Evolutionary conservation across 2,797 vertebrate species (phyloP), one percentile per base, ranked within the genome.

Genomic region (Phrynocephalus forsythii): DNA sequence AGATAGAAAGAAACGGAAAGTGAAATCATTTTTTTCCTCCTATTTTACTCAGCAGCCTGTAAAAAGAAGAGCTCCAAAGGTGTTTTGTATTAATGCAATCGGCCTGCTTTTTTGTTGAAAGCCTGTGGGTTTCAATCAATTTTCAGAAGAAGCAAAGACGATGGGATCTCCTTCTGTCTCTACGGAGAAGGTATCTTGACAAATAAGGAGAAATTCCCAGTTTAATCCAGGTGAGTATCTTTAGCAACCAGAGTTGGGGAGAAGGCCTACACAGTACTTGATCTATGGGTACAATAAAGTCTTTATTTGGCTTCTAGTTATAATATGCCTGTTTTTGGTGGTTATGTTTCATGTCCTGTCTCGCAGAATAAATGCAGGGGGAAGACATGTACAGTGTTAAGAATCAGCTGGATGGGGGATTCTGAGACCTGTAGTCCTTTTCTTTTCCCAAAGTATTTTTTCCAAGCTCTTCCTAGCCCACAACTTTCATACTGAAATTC

Each of bases 201-300:
- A 22, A 20, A n/a, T 60, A 63, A 72, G 24, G 68, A n/a, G 79
- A 81, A 67, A 33, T 30, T 26, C 10, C 52, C n/a, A 16, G 20
- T 26, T 66, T 48, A 28, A 44, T 16, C 48, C 79, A 82, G 88
- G 88, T 89, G 79, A 89, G 88, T 63, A 56, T 71, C 66, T 60
- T 11, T 3, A 11, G 18, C 38, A 73, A 16, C 18, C 6, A 13
- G 24, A 15, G 6, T 8, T 48, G 13, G 44, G 13, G 10, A 15
- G 33, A 28, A 3, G 33, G 9, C 10, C 18, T 66, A 26, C 52
- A 10, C 16, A 9, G 20, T 68, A 20, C 18, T 56, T 50, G 66
- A 82, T 20, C 60, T 48, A 30, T 48, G 3, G 30, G 71, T 24
- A 22, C 16, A 72, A 33, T 11, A 72, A 56, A 20, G 16, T 63